Evolutionary conservation across 1,140 invertebrate genomes (phyloP).

Genomic region (Lethrus apterus): DNA sequence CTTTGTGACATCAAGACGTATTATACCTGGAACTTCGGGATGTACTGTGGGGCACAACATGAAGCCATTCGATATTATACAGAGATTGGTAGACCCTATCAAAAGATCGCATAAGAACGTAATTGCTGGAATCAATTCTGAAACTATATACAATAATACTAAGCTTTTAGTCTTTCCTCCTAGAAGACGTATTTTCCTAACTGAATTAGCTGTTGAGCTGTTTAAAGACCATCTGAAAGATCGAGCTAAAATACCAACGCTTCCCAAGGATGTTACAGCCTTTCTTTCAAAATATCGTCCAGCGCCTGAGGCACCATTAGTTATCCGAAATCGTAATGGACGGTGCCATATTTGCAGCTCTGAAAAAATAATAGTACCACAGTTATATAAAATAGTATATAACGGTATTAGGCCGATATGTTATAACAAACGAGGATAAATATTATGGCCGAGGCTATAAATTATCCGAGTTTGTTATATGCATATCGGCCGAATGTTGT

Average conservation of each 20-base stretch:
- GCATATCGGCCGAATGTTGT: too few species aligned
- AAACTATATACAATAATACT: slow-evolving; percentile 2
- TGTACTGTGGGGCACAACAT: too few species aligned
- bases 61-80: too few species aligned
- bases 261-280: neutral
- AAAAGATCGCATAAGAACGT: too few species aligned
- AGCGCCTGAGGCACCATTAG: neutral
- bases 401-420: too few species aligned
- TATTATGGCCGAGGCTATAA: too few species aligned
- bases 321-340: neutral
- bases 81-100: too few species aligned
- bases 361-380: neutral
- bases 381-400: too few species aligned
- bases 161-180: neutral
- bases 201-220: neutral
- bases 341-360: neutral
- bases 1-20: too few species aligned
- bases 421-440: too few species aligned
- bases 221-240: neutral
- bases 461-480: too few species aligned
- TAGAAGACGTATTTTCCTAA: neutral
- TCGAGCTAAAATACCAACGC: slow-evolving; percentile 1
- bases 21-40: too few species aligned
- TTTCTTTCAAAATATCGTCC: neutral
- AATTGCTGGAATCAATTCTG: slow-evolving; percentile 3